phyloP scores from a whole-genome alignment of 2,888 invertebrate species.

The Azorinus chamasolen region DNA sequence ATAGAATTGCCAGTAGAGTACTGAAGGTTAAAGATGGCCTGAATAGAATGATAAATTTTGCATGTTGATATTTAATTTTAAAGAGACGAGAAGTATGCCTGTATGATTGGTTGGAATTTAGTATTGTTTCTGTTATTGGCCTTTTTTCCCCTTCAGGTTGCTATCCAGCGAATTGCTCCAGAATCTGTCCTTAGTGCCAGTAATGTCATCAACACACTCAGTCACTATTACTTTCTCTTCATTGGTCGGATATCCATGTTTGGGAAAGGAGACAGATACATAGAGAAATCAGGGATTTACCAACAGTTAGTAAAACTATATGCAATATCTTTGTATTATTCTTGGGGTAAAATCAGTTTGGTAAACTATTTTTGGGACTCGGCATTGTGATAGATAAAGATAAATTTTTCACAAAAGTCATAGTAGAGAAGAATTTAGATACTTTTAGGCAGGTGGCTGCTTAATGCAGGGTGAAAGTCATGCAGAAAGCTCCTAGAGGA shows the following conservation, averaged over 20 bases:
- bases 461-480: too few relatives aligned
- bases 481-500: too few relatives aligned
- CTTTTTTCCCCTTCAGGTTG: slow-evolving; percentile 37
- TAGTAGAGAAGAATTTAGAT: too few relatives aligned
- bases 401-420: too few relatives aligned
- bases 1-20: too few relatives aligned
- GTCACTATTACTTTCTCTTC: slow-evolving; percentile 97
- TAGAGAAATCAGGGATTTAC: slow-evolving; percentile 92
- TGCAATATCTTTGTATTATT: background rate
- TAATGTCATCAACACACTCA: slow-evolving; percentile 92
- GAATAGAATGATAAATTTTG: too few relatives aligned
- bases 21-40: too few relatives aligned
- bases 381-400: too few relatives aligned
- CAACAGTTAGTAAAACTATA: slow-evolving; percentile 89
- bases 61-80: too few relatives aligned
- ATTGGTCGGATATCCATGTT: slow-evolving; percentile 91
- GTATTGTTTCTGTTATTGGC: background rate
- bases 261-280: slow-evolving; percentile 87
- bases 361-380: too few relatives aligned
- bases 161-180: slow-evolving; percentile 64
- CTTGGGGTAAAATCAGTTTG: too few relatives aligned
- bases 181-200: slow-evolving; percentile 78
- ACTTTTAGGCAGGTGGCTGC: too few relatives aligned
- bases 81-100: background rate
- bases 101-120: background rate